Conservation (phyloP, 2,113 vertebrate genomes). For the Excalfactoria chinensis region DNA sequence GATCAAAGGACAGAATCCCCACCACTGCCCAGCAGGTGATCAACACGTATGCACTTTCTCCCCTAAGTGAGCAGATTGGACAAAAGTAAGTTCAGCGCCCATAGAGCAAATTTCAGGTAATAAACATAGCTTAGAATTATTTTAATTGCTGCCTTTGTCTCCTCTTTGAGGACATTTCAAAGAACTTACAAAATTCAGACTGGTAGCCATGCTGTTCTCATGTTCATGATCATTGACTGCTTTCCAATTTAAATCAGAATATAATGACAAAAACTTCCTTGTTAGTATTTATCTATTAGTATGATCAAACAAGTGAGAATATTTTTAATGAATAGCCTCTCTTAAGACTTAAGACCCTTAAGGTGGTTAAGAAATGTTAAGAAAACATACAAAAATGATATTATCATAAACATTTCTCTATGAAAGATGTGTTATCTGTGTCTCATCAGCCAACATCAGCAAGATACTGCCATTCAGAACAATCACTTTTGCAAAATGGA, state of each 20-base stretch:
- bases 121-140: neutral
- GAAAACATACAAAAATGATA: neutral
- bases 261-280: neutral
- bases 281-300: neutral
- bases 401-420: neutral
- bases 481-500: neutral
- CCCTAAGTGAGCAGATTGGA: conserved; percentile 7
- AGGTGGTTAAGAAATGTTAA: neutral
- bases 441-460: neutral
- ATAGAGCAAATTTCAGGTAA: conserved; percentile 5
- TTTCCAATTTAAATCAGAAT: neutral
- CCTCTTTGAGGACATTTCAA: neutral
- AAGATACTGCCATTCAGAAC: neutral
- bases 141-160: neutral
- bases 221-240: neutral
- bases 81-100: conserved; percentile 15
- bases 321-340: neutral
- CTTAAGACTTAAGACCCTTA: neutral
- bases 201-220: neutral
- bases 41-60: conserved; percentile 62
- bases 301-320: neutral
- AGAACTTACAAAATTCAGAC: neutral
- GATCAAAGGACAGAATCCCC: conserved; percentile 80
- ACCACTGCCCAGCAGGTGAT: conserved; percentile 79
- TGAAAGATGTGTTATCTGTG: neutral